Evolutionary conservation across 1,140 invertebrate species (phyloP), one percentile per base, ranked within the genome.

Genomic region (Aphis craccivora): DNA sequence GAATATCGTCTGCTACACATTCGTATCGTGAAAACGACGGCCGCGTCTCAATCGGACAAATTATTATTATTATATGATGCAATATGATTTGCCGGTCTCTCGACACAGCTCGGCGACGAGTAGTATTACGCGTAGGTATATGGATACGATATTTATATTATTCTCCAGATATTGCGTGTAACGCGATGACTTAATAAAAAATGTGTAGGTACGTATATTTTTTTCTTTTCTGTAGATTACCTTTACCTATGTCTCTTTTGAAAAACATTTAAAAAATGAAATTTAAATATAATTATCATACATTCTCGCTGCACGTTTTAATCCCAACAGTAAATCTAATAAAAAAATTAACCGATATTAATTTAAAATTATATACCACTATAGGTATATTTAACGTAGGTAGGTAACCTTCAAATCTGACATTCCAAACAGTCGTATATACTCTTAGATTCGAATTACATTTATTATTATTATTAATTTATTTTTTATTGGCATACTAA

Each of bases 401-500:
- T 76, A 76, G 60, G 60, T n/a, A 76, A 76, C 60, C 60, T n/a
- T 76, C 60, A 76, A 76, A 76, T 76, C 14, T 76, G 60, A 76
- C 60, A 76, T 76, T 76, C 14, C 1, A 76, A 51, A 67, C 25
- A 55, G 25, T 7, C 25, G 14, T 48, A 48, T 51, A 45, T 60
- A 30, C 30, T 60, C 11, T 60, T 60, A 60, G 60, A 53, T 53
- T 53, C n/a, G 22, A 23, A 53, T n/a, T n/a, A 53, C 9, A 53
- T 14, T 30, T 60, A 60, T 67, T 67, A 30, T 30, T 11, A 30
- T 67, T 40, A 40, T 40, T 40, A 40, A 40, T 40, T 67, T n/a
- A n/a, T 76, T 76, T n/a, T 76, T 76, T 14, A 7, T 76, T 35
- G 60, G n/a, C 30, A 76, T n/a, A 76, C 30, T 76, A 76, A 76